A percentile compares a stretch with the other conserved stretches of the same genome.
Evolutionary conservation across 2,113 vertebrate species (phyloP).

Genomic region (Ornithorhynchus anatinus): DNA sequence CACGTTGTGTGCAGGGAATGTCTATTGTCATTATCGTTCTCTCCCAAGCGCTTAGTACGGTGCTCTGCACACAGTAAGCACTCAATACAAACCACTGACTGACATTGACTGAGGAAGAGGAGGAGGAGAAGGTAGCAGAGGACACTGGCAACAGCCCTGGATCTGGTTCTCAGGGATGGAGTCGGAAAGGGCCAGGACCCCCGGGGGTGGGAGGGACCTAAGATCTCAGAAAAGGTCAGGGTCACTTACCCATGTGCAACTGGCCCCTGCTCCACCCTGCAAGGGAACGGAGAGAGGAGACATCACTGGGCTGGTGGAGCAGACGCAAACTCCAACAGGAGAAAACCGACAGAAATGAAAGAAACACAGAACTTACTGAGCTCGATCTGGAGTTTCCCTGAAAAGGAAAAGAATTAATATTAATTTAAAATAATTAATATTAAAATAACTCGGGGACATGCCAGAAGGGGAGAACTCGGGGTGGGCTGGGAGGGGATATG

Average conservation of each 20-base stretch:
- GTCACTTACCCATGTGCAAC: constrained; percentile 44
- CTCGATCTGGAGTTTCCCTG: constrained; percentile 50
- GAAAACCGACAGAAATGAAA: not conserved
- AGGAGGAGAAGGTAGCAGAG: not conserved
- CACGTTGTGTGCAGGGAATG: too few species aligned
- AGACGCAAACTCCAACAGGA: not conserved
- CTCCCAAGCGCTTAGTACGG: not conserved
- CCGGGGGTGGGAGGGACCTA: not conserved
- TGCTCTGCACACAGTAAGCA: not conserved
- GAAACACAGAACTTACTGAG: constrained; percentile 46
- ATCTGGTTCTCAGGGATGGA: not conserved
- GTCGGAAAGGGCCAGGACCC: not conserved
- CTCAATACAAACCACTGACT: not conserved
- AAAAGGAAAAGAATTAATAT: constrained; percentile 57
- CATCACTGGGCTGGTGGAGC: not conserved
- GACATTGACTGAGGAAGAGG: not conserved
- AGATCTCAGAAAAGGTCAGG: not conserved
- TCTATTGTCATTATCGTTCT: not conserved
- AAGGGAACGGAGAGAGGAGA: not conserved
- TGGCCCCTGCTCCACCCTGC: constrained; percentile 43
- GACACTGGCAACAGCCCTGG: not conserved
- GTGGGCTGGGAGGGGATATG: too few species aligned
- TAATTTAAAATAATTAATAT: too few species aligned
- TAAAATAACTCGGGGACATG: constrained; percentile 6
- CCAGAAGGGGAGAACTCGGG: not conserved